These are phyloP conservation scores for Pteropus alecto DNA, from an alignment of 2,113 vertebrate genomes.

Conservation along the genomic window DNA sequence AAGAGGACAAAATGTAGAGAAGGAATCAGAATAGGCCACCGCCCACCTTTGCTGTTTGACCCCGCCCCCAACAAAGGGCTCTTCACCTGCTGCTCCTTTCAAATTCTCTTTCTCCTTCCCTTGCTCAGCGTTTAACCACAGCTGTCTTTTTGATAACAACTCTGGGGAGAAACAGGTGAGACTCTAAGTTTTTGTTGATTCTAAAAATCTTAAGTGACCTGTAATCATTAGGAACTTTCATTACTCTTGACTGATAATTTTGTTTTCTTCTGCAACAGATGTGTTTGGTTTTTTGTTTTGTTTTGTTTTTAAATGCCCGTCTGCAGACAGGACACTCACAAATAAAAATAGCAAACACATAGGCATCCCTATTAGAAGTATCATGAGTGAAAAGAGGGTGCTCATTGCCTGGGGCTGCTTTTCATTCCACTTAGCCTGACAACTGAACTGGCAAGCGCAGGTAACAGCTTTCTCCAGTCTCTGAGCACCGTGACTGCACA, in stretches of 20 bases:
- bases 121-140: neutral
- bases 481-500: neutral
- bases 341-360: neutral
- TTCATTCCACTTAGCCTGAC: constrained; percentile 35
- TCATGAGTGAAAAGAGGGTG: neutral
- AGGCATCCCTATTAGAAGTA: neutral
- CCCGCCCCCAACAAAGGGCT: neutral
- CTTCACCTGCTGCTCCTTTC: rapidly evolving
- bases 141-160: neutral
- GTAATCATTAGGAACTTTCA: neutral
- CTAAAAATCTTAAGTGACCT: neutral
- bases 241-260: neutral
- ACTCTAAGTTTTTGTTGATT: neutral
- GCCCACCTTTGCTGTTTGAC: rapidly evolving
- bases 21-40: neutral
- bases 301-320: neutral
- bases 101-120: neutral
- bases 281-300: neutral
- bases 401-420: neutral
- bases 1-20: neutral
- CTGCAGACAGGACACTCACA: neutral
- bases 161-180: neutral
- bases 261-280: neutral
- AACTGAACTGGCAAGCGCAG: neutral
- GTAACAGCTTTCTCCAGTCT: constrained; percentile 12